A percentile compares a stretch with the other conserved stretches of the same genome.
phyloP scores from a whole-genome alignment of 2,113 vertebrate genomes.

The Vidua chalybeata region DNA sequence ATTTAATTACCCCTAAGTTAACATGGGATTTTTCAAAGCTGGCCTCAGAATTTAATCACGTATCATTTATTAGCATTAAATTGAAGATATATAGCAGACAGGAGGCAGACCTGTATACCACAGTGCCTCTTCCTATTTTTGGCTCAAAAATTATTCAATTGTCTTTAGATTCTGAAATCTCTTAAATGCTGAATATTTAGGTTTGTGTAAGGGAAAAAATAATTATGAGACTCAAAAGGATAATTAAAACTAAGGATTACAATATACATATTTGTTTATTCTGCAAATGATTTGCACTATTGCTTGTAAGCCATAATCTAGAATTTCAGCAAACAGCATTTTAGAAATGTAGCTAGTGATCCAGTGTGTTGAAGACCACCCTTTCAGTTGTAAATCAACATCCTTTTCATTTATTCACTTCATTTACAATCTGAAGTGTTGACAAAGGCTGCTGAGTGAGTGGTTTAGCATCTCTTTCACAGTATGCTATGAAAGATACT shows the following conservation, averaged over 20 bases:
- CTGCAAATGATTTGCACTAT: not conserved
- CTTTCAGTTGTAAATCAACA: not conserved
- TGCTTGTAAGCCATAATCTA: not conserved
- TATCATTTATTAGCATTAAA: not conserved
- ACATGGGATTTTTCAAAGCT: conserved; percentile 26
- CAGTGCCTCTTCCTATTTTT: not conserved
- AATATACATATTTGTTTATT: not conserved
- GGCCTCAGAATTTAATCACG: conserved; percentile 13
- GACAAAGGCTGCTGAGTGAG: not conserved
- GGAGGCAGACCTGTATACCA: not conserved
- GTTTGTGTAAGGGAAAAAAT: not conserved
- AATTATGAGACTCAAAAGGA: not conserved
- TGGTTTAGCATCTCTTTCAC: not conserved
- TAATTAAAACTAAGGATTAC: not conserved
- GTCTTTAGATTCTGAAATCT: not conserved
- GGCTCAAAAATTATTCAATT: not conserved
- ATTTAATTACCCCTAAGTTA: conserved; percentile 19
- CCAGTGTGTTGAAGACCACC: not conserved
- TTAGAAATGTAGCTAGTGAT: not conserved
- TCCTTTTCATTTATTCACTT: not conserved
- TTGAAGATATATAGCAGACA: not conserved
- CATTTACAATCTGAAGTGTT: not conserved
- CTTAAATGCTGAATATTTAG: not conserved
- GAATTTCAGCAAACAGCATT: not conserved
- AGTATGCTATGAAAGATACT: not conserved